phyloP scores from a whole-genome alignment of 2,888 invertebrate genomes.

The Trimorus sp. region DNA sequence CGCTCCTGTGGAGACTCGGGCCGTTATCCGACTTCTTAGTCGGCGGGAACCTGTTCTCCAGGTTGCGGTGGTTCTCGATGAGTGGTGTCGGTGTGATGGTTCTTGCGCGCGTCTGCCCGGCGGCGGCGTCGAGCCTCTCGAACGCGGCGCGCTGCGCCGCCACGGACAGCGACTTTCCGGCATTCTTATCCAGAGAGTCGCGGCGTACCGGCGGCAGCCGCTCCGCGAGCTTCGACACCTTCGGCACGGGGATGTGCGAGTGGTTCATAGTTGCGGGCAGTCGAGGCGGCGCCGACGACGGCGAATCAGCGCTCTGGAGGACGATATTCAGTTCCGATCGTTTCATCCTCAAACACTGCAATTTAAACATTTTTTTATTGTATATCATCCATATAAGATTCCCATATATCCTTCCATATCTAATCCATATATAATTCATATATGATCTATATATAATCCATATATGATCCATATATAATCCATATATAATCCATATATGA shows the following conservation, averaged over 20 bases:
- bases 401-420: too few relatives aligned
- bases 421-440: too few relatives aligned
- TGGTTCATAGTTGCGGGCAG: conserved; percentile 70
- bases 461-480: too few relatives aligned
- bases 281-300: conserved; percentile 30
- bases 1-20: conserved; percentile 72
- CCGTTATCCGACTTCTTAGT: conserved; percentile 47
- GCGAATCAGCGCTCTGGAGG: conserved; percentile 30
- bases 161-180: conserved; percentile 73
- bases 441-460: too few relatives aligned
- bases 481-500: too few relatives aligned
- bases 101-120: conserved; percentile 35
- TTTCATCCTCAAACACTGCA: conserved; percentile 29
- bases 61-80: conserved; percentile 55
- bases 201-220: conserved; percentile 70
- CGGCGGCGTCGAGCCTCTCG: conserved; percentile 75
- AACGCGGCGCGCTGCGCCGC: conserved; percentile 79
- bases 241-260: conserved; percentile 79
- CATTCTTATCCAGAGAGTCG: conserved; percentile 72
- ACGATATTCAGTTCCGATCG: conserved; percentile 58
- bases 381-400: too few relatives aligned
- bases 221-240: conserved; percentile 73
- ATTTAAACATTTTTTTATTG: too few relatives aligned
- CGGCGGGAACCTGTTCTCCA: conserved; percentile 42
- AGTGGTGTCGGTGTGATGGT: conserved; percentile 26